Base-by-base conservation (phyloP, 2,797 vertebrate species). In the Cottoperca gobio region DNA sequence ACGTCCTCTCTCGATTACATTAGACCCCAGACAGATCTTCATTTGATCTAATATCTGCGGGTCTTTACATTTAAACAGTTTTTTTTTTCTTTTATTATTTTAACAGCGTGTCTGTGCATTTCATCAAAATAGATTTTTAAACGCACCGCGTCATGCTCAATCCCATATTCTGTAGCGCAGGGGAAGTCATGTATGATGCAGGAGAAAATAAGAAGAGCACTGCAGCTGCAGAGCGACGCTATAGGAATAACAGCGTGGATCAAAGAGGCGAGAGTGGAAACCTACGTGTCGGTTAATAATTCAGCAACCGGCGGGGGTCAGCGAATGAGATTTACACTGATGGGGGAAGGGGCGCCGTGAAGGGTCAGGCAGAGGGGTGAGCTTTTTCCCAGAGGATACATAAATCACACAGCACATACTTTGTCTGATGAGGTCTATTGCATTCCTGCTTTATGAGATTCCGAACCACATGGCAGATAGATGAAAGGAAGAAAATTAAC, bases 261-360 rank as follows among this genome's bases (percentile, higher is more conserved):
- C 76, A 79, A 76, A 89, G 49, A 74, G 59, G 68, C 17, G 63
- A 52, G 60, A 52, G 61, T 46, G 24, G 61, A 78, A 61, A 33
- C 43, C 46, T 40, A 79, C 79, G 19, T 85, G 85, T 52, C 11
- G 0, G 63, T 90, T 82, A 83, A 90, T 88, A 86, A 85, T 82
- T 88, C 48, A 87, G 54, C 33, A 1, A 45, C 48, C 28, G 46
- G 37, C 1, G 1, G 54, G 61, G 63, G 62, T 87, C 64, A 79
- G 53, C 1, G 4, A 43, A 50, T 50, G 24, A 76, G 73, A 76
- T 82, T 80, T 65, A 73, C 55, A 63, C 42, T 46, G 64, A 58
- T 9, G 19, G 61, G 61, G 17, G 1, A 40, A 52, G 43, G n/a
- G 53, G 43, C n/a, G 11, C 35, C 1, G 53, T 23, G 28, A 73